Base-by-base conservation (phyloP, 2,797 vertebrate genomes). In the Myotis daubentonii region DNA sequence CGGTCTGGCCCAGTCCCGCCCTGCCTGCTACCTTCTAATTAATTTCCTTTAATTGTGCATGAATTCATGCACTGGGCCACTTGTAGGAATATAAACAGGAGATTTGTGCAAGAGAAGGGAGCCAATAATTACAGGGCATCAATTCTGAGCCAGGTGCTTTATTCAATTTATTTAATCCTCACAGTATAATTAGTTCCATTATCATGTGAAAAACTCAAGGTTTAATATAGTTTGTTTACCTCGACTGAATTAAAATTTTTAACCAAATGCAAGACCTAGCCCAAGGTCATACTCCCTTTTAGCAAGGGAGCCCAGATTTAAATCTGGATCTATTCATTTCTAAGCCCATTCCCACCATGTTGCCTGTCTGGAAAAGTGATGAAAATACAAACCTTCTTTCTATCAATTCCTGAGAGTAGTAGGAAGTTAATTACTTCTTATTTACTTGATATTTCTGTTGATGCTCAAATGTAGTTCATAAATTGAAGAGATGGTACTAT, bases 381-480 rank as follows among this genome's bases (percentile, higher is more conserved):
- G 8, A 47, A 95, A 85, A 74, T 60, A 55, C 6, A 13, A 87
- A 6, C 10, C 6, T 81, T 5, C 28, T 82, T 94, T 90, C 41
- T 78, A 44, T 12, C 36, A 78, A 38, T 85, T 87, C 38, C 41
- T 74, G 25, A 79, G 55, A 83, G 28, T 33, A 20, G 6, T 81
- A 71, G 4, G 8, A 86, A 79, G 6, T 86, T 92, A 12, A 53
- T n/a, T 65, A 9, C 85, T 80, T 88, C 41, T 9, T 76, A 28
- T 79, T 86, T 60, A 85, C 17, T 85, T 66, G 49, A 38, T 79
- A 76, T 85, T 95, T 85, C 91, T 95, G 25, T 75, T 86, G 68
- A 25, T 93, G 13, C 93, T 89, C 83, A 86, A 88, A 91, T 94
- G n/a, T n/a, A 78, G 3, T 30, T 83, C 12, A 79, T 83, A 66